phyloP scores from a whole-genome alignment of 2,113 vertebrate species.

The Macquaria australasica region DNA sequence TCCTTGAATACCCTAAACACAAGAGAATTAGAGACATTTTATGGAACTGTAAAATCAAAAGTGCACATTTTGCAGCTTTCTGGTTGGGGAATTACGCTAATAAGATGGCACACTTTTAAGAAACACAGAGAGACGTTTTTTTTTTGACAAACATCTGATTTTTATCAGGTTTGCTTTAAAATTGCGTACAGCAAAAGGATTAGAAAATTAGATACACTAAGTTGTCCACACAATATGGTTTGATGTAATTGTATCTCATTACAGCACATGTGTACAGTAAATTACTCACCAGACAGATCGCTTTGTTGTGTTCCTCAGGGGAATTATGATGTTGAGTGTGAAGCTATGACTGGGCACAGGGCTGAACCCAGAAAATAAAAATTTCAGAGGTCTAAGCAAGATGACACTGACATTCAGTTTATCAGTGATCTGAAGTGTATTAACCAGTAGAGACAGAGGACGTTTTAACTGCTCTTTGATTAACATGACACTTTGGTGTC shows the following conservation, averaged over 20 bases:
- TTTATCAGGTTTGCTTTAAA: constrained; percentile 7
- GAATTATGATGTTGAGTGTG: constrained; percentile 53
- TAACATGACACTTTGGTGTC: not conserved
- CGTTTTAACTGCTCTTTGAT: constrained; percentile 15
- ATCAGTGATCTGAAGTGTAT: constrained; percentile 13
- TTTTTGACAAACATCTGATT: constrained; percentile 18
- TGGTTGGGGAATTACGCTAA: constrained; percentile 90
- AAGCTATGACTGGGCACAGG: constrained; percentile 34
- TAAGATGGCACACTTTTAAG: constrained; percentile 45
- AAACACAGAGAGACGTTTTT: constrained; percentile 13
- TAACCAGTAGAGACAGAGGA: not conserved
- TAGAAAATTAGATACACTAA: constrained; percentile 43
- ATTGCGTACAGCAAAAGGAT: constrained; percentile 20
- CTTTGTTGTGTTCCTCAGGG: constrained; percentile 61
- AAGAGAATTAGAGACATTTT: constrained; percentile 80
- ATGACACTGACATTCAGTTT: constrained; percentile 32
- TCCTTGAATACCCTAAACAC: constrained; percentile 84
- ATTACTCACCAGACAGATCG: constrained; percentile 69
- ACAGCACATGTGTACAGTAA: constrained; percentile 63
- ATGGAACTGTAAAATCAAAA: constrained; percentile 91
- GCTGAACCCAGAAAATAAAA: constrained; percentile 27
- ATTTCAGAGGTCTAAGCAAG: not conserved
- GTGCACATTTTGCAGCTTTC: constrained; percentile 90
- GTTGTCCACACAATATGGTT: constrained; percentile 60
- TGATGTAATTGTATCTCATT: constrained; percentile 72